Evolutionary conservation across 2,797 vertebrate genomes (phyloP), one percentile per base, ranked within the genome.

Genomic region (Trachurus trachurus): DNA sequence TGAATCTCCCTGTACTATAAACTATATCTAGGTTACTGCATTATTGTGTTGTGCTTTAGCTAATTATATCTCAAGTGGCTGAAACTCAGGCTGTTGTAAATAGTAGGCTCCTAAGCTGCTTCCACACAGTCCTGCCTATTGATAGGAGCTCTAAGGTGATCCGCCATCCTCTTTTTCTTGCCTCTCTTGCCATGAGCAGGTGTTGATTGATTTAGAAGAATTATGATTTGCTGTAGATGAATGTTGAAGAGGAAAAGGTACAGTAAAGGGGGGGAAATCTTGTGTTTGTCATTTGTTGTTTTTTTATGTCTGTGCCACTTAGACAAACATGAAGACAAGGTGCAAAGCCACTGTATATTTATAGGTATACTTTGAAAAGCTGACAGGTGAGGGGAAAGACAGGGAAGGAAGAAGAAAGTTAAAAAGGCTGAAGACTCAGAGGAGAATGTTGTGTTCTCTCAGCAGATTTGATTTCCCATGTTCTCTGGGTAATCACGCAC

Each of bases 381-480:
- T 87, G 81, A 79, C 80, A 89, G 80, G 64, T 88, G 68, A 84
- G 54, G 65, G 65, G 31, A 71, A 62, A 72, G 52, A 83, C 78
- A 26, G 47, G 61, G 53, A 76, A 76, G 71, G 71, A 53, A 53
- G 52, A 71, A 88, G 63, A 82, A 83, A 65, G 80, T 81, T 68
- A 62, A 82, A 87, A 88, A 76, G 81, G 66, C 45, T 78, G 77
- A 63, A 44, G 78, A 76, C 71, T 77, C 31, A 0, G 75, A 80
- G 66, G 72, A 79, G 71, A 69, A 76, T 76, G 66, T 65, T 84
- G 80, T 88, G 85, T 90, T 62, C 81, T 86, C 84, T 84, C 78
- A 84, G 82, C 81, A 91, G 85, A 92, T 91, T 91, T 86, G 88
- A 92, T 93, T 92, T 86, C 79, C 81, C 84, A 66, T 89, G 85